Base-by-base conservation (phyloP, 2,888 invertebrate species). In the Orchesella flavescens region DNA sequence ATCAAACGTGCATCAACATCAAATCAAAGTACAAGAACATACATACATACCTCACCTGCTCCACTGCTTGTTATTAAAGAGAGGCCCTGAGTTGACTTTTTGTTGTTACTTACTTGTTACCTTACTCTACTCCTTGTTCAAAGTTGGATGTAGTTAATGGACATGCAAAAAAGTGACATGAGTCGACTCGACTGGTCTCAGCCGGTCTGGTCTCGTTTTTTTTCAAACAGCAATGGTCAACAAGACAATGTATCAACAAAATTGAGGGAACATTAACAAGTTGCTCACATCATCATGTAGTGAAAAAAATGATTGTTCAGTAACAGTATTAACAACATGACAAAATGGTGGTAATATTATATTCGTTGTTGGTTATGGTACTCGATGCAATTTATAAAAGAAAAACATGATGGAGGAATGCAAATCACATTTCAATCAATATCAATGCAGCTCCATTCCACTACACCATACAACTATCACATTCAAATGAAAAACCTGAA, bases 101-200 rank as follows among this genome's bases (percentile, higher is more conserved):
- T 49, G 49, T 12, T 49, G 34, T 49, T 49, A 15, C 12, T 44
- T 44, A 44, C 44, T 49, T 61, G 74, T 74, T 74, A 74, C 74
- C 61, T 74, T 74, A 74, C 74, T 63, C 34, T n/a, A n/a, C 34
- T 34, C 34, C 34, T n/a, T n/a, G n/a, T n/a, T n/a, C n/a, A n/a
- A n/a, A n/a, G n/a, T n/a, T n/a, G n/a, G 34, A 4, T 34, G 34
- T 63, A 44, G 74, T 65, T 74, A 74, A 74, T 74, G 74, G 74
- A 74, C 74, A 65, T 74, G 74, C 21, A 63, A 63, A 46, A n/a
- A 23, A 74, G 63, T 74, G 74, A 53, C 65, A 74, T n/a, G 74
- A 65, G 63, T 53, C 53, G 74, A 17, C 63, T 61, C 63, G 34
- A 34, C 34, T 34, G 7, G 34, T 34, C 34, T 34, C 34, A 34